Evolutionary conservation across 2,888 invertebrate species (phyloP).

Genomic region (Temnothorax unifasciatus): DNA sequence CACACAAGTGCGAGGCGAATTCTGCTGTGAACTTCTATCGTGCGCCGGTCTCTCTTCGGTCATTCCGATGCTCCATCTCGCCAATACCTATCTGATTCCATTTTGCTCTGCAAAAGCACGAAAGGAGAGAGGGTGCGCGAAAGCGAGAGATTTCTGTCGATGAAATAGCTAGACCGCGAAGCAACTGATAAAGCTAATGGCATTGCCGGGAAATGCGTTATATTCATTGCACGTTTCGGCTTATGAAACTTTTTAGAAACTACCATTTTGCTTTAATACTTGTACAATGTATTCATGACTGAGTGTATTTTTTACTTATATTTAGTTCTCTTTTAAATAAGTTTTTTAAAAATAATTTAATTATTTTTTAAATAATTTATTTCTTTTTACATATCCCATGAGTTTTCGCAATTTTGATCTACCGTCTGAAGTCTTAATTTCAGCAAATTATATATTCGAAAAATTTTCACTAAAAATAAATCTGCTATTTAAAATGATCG

Average conservation of each 20-base stretch:
- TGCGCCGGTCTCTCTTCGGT: slow-evolving; percentile 63
- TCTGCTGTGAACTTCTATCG: slow-evolving; percentile 71
- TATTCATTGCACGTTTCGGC: slow-evolving; percentile 55
- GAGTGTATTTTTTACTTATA: slow-evolving; percentile 14
- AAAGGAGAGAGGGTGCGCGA: background rate
- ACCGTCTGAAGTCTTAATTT: background rate
- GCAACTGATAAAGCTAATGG: slow-evolving; percentile 64
- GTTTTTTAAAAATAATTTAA: slow-evolving; percentile 6
- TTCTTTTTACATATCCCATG: background rate
- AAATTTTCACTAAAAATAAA: background rate
- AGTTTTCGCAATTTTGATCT: background rate
- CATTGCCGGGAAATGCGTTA: slow-evolving; percentile 68
- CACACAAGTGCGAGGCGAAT: slow-evolving; percentile 51
- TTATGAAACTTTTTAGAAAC: slow-evolving; percentile 51
- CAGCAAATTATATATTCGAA: background rate
- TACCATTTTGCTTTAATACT: slow-evolving; percentile 22
- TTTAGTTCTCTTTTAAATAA: slow-evolving; percentile 20
- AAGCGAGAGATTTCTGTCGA: slow-evolving; percentile 52
- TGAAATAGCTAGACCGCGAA: slow-evolving; percentile 59
- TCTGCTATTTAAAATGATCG: background rate
- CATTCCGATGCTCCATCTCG: slow-evolving; percentile 56
- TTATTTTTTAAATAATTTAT: background rate
- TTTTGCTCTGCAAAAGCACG: slow-evolving; percentile 21
- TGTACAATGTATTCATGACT: background rate
- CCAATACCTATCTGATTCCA: slow-evolving; percentile 55